Percentiles rank a stretch among this genome's conserved stretches.
Evolutionary conservation across 2,113 vertebrate genomes (phyloP).

Genomic region (Tetrax tetrax): DNA sequence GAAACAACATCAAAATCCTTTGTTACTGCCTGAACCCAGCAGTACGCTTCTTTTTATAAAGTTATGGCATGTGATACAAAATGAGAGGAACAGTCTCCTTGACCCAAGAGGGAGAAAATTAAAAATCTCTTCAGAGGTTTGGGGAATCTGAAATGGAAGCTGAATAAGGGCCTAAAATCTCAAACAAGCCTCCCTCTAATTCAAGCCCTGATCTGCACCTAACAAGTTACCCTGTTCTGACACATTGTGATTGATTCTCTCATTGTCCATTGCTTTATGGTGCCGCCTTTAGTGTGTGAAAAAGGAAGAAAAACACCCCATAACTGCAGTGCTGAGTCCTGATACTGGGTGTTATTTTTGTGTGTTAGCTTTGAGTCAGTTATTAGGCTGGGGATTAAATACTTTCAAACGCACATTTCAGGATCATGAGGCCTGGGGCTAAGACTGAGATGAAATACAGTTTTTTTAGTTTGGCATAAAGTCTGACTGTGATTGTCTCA

Average conservation of each 20-base stretch:
- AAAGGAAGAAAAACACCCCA: background rate
- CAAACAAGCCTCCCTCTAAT: background rate
- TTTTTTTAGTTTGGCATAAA: constrained; percentile 11
- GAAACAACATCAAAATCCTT: background rate
- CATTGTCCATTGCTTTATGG: background rate
- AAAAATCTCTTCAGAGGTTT: constrained; percentile 20
- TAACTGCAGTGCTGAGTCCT: background rate
- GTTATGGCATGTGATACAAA: background rate
- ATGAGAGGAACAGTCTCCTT: constrained; percentile 14
- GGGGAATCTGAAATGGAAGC: constrained; percentile 6
- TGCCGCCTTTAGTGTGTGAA: background rate
- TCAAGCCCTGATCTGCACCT: background rate
- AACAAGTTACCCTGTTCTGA: background rate
- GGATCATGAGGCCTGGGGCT: constrained; percentile 48
- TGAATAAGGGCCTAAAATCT: background rate
- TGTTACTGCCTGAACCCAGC: background rate
- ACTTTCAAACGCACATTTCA: constrained; percentile 5
- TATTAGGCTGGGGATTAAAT: constrained; percentile 40
- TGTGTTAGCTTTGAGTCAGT: constrained; percentile 23
- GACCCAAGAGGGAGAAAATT: constrained; percentile 16
- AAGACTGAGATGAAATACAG: constrained; percentile 52
- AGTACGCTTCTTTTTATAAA: constrained; percentile 17
- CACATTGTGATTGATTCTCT: background rate
- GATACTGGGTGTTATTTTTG: constrained; percentile 10
- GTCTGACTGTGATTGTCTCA: constrained; percentile 21